These are phyloP conservation scores for Chromoteleia sp. DNA, from an alignment of 2,888 invertebrate genomes.

Conservation along the genomic window DNA sequence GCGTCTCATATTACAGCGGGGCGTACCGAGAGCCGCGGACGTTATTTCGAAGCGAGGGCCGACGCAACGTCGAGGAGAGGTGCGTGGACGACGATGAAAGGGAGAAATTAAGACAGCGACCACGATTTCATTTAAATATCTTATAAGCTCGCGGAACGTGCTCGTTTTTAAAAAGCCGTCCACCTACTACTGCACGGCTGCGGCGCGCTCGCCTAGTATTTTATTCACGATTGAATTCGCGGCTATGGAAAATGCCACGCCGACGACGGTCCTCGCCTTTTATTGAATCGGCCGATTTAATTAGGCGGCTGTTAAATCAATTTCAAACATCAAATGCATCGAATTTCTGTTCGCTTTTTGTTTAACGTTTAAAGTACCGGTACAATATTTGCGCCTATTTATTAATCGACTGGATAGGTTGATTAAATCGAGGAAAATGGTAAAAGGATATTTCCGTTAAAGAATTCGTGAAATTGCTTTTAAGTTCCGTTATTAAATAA, in stretches of 20 bases:
- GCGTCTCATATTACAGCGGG: conserved; percentile 74
- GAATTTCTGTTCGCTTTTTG: too few relatives aligned
- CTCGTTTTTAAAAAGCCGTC: conserved; percentile 54
- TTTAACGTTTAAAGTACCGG: too few relatives aligned
- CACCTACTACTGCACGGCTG: conserved; percentile 42
- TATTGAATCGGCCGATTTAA: conserved; percentile 49
- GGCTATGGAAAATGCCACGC: conserved; percentile 61
- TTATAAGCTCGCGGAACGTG: conserved; percentile 69
- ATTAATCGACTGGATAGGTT: too few relatives aligned
- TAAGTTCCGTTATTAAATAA: too few relatives aligned
- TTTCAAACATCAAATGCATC: too few relatives aligned
- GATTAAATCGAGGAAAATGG: too few relatives aligned
- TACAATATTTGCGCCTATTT: too few relatives aligned
- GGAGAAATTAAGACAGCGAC: conserved; percentile 65
- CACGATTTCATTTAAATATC: conserved; percentile 76
- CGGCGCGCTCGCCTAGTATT: conserved; percentile 50
- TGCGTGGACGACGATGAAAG: conserved; percentile 54
- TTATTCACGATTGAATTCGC: conserved; percentile 54
- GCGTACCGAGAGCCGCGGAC: conserved; percentile 69
- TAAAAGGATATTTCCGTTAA: too few relatives aligned
- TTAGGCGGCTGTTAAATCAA: conserved; percentile 33
- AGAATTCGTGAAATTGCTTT: too few relatives aligned
- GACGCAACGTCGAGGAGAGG: conserved; percentile 47
- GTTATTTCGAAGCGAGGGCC: conserved; percentile 55
- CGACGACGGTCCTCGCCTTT: conserved; percentile 22